Percentiles rank a stretch among this genome's conserved stretches.
Evolutionary conservation across 64 coral and sea anemone genomes (phyloP).

Genomic region (Pocillopora damicornis): DNA sequence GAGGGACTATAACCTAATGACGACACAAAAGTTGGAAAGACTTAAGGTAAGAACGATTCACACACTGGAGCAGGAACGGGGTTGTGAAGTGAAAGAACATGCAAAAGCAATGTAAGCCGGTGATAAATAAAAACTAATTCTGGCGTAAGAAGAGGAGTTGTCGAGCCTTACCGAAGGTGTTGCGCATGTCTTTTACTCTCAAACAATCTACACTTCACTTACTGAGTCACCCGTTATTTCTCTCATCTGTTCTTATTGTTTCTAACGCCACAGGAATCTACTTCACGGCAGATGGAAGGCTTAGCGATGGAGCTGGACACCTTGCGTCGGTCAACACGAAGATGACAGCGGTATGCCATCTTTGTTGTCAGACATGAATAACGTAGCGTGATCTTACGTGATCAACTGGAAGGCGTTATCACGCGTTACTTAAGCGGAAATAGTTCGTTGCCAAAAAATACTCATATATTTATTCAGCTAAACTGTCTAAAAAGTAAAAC

Average conservation of each 20-base stretch:
- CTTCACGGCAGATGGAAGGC: constrained; percentile 80
- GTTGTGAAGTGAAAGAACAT: not conserved
- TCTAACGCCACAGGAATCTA: constrained; percentile 52
- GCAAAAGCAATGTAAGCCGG: not conserved
- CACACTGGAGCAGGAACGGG: not conserved
- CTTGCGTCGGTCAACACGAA: constrained; percentile 49
- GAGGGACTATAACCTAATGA: constrained; percentile 67
- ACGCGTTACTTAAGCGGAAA: no score
- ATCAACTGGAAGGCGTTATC: no score
- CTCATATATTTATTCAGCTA: no score
- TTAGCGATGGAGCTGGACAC: constrained; percentile 73
- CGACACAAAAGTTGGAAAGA: constrained; percentile 64
- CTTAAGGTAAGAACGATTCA: constrained; percentile 53
- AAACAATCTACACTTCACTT: not conserved
- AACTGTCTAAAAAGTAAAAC: no score
- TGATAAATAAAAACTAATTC: no score
- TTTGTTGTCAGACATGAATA: no score
- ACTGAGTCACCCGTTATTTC: not conserved
- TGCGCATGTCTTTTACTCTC: no score
- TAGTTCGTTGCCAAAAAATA: no score
- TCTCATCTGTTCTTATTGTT: not conserved
- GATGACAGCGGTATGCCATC: constrained; percentile 7
- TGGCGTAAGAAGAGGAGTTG: no score
- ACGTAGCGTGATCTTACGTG: no score
- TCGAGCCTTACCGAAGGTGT: no score